Conservation (phyloP, 2,888 invertebrate species). For the Standfussiana lucernea region DNA sequence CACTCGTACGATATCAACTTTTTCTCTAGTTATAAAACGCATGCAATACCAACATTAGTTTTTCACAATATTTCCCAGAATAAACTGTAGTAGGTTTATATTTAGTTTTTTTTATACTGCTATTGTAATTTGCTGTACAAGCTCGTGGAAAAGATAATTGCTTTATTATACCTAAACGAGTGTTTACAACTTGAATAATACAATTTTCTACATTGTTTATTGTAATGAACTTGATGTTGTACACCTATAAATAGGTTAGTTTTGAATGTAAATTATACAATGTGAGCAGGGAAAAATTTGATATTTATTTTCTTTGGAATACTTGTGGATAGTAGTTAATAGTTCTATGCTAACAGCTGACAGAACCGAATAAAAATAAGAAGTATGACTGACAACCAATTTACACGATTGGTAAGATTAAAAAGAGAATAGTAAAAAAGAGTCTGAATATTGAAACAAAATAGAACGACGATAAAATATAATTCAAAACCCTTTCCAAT, state of each 20-base stretch:
- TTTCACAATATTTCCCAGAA: constrained; percentile 31
- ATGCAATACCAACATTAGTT: constrained; percentile 47
- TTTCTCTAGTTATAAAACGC: constrained; percentile 21
- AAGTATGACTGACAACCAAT: background rate
- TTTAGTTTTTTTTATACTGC: constrained; percentile 29
- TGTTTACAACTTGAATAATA: background rate
- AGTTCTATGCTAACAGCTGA: background rate
- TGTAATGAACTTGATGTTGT: constrained; percentile 6
- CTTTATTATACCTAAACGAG: constrained; percentile 10
- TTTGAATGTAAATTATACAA: background rate
- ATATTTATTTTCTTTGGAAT: background rate
- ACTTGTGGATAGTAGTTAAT: background rate
- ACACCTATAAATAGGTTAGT: background rate
- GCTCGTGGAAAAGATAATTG: constrained; percentile 29
- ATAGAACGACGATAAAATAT: background rate
- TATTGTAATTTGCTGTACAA: constrained; percentile 20
- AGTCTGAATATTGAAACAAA: background rate
- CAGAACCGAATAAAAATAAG: background rate
- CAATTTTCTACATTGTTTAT: background rate
- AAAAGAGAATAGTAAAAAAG: background rate
- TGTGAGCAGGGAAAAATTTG: background rate
- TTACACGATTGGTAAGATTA: background rate
- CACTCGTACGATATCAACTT: constrained; percentile 16
- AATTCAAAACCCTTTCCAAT: background rate
- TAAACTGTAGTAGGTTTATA: constrained; percentile 1